phyloP scores from a whole-genome alignment of 2,797 vertebrate genomes.

The Fringilla coelebs region DNA sequence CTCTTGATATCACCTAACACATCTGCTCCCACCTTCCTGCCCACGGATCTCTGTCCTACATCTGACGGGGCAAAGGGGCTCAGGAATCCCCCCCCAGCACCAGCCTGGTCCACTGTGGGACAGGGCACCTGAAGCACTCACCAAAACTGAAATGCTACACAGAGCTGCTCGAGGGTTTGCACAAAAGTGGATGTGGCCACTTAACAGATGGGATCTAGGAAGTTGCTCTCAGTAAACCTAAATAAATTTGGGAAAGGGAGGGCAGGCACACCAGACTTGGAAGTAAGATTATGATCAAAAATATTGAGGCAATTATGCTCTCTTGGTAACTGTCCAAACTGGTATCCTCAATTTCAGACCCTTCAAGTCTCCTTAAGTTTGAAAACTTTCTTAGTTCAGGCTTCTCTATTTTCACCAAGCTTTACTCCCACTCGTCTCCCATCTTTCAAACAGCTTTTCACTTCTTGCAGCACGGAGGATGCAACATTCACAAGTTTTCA shows the following conservation, averaged over 20 bases:
- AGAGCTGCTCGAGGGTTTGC: background rate
- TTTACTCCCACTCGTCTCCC: background rate
- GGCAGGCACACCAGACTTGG: background rate
- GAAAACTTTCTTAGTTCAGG: background rate
- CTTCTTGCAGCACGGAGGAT: background rate
- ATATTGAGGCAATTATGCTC: background rate
- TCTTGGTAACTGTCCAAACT: background rate
- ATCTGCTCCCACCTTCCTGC: background rate
- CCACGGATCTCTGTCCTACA: background rate
- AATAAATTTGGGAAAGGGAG: background rate
- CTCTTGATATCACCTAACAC: constrained; percentile 3
- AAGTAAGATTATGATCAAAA: constrained; percentile 9
- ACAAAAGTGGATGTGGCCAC: background rate
- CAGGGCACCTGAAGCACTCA: background rate
- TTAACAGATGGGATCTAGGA: background rate
- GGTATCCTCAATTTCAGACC: background rate
- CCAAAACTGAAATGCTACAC: background rate
- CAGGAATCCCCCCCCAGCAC: background rate
- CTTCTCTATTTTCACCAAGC: background rate
- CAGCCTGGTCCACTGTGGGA: background rate
- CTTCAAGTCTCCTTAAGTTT: background rate
- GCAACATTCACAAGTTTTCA: background rate
- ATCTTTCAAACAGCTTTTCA: background rate
- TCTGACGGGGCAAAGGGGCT: background rate
- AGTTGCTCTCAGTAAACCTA: background rate